These are phyloP conservation scores for Dendrolimus punctatus DNA, from an alignment of 1,140 invertebrate species.

Conservation along the genomic window DNA sequence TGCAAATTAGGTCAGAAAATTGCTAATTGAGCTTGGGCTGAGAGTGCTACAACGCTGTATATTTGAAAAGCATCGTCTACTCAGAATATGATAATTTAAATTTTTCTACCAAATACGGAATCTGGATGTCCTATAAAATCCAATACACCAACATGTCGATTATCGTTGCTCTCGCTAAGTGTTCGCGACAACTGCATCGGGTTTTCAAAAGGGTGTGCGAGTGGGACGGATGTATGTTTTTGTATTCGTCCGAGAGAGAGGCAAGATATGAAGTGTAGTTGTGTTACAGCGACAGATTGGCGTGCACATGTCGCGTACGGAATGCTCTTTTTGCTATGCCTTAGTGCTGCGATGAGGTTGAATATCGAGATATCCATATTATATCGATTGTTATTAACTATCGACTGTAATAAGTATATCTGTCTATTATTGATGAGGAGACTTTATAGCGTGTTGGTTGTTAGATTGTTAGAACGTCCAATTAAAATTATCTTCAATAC, in stretches of 20 bases:
- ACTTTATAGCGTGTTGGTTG: too few species aligned
- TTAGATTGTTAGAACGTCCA: too few species aligned
- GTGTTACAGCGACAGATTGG: constrained; percentile 63
- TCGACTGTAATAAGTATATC: too few species aligned
- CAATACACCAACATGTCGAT: constrained; percentile 46
- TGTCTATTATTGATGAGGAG: too few species aligned
- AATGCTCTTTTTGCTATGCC: constrained; percentile 61
- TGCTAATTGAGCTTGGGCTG: too few species aligned
- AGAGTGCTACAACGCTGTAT: too few species aligned
- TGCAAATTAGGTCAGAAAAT: too few species aligned
- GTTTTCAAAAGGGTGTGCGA: constrained; percentile 22
- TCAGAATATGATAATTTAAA: too few species aligned
- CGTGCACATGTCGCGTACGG: constrained; percentile 62
- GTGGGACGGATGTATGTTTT: constrained; percentile 13
- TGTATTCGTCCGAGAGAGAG: constrained; percentile 18
- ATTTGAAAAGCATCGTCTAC: too few species aligned
- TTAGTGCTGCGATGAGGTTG: constrained; percentile 27
- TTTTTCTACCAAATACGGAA: constrained; percentile 45
- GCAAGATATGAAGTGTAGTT: constrained; percentile 25
- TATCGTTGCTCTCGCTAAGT: constrained; percentile 53
- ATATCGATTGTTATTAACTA: background rate
- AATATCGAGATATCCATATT: constrained; percentile 1
- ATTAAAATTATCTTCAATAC: too few species aligned
- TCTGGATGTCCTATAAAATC: constrained; percentile 37
- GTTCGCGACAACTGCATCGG: constrained; percentile 38